phyloP scores from a whole-genome alignment of 2,797 vertebrate genomes.

The Gambusia yucatana region DNA sequence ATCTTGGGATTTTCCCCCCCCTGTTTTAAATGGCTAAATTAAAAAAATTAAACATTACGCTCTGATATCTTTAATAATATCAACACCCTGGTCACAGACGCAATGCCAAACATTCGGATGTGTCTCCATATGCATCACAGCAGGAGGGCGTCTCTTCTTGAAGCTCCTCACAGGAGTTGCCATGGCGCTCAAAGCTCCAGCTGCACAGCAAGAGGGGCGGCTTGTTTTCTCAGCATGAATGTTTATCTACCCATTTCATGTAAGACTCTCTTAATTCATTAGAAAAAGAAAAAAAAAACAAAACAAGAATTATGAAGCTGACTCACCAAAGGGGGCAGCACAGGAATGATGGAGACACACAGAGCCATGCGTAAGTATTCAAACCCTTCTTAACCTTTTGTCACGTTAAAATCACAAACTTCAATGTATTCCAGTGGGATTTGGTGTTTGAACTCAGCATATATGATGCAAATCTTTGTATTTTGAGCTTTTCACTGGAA shows the following conservation, averaged over 20 bases:
- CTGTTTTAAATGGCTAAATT: neutral
- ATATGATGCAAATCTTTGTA: neutral
- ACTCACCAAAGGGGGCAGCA: conserved; percentile 16
- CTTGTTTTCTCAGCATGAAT: conserved; percentile 38
- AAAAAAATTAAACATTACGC: neutral
- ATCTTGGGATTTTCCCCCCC: neutral
- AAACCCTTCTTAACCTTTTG: neutral
- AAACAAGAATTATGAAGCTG: conserved; percentile 30
- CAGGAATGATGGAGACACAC: conserved; percentile 7
- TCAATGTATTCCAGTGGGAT: neutral
- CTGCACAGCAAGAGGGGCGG: conserved; percentile 15
- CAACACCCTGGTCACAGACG: neutral
- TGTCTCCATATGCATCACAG: conserved; percentile 4
- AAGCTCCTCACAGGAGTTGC: conserved; percentile 32
- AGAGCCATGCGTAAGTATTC: neutral
- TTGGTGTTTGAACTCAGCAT: neutral
- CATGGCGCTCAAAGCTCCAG: conserved; percentile 29
- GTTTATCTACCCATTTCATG: conserved; percentile 42
- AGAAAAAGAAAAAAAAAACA: conserved; percentile 12
- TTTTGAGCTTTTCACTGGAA: neutral
- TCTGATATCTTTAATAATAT: neutral
- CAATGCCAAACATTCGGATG: neutral
- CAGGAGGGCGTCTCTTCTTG: conserved; percentile 12
- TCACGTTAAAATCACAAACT: neutral
- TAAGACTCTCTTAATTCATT: conserved; percentile 42